A percentile compares a stretch with the other conserved stretches of the same genome.
Conservation (phyloP, 2,797 vertebrate genomes). For the Morus bassanus region DNA sequence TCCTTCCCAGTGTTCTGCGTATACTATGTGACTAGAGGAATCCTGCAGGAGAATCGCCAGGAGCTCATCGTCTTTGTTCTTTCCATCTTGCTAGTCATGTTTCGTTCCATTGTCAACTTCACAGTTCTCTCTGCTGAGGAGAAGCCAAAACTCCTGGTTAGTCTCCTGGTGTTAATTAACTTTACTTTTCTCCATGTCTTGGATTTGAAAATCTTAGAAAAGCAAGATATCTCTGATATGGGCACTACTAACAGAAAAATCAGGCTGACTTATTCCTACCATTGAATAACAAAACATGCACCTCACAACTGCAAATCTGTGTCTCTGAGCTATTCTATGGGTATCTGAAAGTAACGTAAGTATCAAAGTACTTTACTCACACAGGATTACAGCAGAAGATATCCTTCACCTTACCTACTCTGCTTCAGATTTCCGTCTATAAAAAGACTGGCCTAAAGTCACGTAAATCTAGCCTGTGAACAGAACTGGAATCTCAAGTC, state of each 20-base stretch:
- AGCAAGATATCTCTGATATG: not conserved
- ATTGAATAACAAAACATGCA: not conserved
- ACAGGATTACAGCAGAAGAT: not conserved
- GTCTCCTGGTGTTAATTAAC: not conserved
- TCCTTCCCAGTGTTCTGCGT: conserved; percentile 81
- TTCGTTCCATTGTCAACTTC: conserved; percentile 85
- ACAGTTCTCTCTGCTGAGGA: conserved; percentile 62
- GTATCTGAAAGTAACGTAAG: not conserved
- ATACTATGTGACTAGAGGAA: conserved; percentile 83
- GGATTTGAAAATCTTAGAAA: not conserved
- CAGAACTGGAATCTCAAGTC: not conserved
- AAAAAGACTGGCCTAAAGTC: not conserved
- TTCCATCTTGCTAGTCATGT: conserved; percentile 78
- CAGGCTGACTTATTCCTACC: not conserved
- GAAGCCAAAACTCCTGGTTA: conserved; percentile 76
- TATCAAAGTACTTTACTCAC: not conserved
- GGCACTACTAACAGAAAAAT: not conserved
- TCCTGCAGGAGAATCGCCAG: conserved; percentile 87
- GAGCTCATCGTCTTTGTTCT: conserved; percentile 83
- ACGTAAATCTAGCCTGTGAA: fast-evolving
- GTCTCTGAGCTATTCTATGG: not conserved
- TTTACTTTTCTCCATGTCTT: not conserved
- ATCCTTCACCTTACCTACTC: not conserved
- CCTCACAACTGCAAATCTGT: not conserved
- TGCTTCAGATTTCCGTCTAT: not conserved